These are phyloP conservation scores for Austrolebias charrua DNA, from an alignment of 2,797 vertebrate genomes.

Conservation along the genomic window DNA sequence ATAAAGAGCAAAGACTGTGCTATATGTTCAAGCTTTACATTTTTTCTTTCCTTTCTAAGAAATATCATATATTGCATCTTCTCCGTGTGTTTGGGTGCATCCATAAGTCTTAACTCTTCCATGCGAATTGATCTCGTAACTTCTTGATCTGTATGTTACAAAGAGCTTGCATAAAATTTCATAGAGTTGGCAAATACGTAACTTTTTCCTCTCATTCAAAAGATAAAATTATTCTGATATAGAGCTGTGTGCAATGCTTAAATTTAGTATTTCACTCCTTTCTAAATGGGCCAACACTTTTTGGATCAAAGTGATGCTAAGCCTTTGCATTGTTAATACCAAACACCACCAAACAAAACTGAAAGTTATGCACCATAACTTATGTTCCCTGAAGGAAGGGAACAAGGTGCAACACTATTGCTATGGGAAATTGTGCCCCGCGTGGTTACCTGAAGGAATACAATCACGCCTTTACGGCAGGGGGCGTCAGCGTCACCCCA, in stretches of 20 bases:
- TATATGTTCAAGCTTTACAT: too few relatives aligned
- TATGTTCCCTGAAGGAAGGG: too few relatives aligned
- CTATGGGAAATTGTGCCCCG: too few relatives aligned
- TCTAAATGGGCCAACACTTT: background rate
- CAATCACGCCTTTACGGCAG: too few relatives aligned
- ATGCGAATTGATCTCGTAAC: slow-evolving; percentile 34
- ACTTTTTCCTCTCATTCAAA: background rate
- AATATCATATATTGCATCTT: background rate
- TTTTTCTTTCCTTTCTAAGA: too few relatives aligned
- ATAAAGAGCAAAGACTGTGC: background rate
- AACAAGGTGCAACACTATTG: too few relatives aligned
- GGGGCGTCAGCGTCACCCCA: too few relatives aligned
- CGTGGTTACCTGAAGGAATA: too few relatives aligned
- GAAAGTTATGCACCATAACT: too few relatives aligned
- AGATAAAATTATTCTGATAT: background rate
- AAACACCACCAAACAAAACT: too few relatives aligned
- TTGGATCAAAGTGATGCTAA: background rate
- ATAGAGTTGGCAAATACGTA: background rate
- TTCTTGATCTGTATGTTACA: slow-evolving; percentile 31
- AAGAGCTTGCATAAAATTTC: background rate
- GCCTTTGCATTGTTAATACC: background rate
- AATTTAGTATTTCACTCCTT: background rate
- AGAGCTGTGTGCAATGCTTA: background rate
- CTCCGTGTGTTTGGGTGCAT: slow-evolving; percentile 7
- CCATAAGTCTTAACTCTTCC: slow-evolving; percentile 32